Conservation (phyloP, 2,888 invertebrate species). For the Oscheius myriophilus region DNA sequence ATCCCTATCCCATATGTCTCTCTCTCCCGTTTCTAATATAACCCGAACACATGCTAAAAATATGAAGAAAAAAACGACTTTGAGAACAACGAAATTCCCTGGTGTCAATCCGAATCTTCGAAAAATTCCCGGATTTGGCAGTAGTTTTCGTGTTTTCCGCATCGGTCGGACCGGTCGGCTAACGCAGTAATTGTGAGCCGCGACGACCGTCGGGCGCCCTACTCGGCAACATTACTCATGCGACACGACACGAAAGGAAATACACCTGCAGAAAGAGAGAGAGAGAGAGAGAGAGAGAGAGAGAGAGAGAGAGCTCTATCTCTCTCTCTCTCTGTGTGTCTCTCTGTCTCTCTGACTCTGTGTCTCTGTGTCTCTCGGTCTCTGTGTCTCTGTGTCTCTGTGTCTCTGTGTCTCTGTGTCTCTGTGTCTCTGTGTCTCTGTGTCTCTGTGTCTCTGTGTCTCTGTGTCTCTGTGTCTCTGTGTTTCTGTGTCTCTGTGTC, state of each 20-base stretch:
- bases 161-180: conserved; percentile 22
- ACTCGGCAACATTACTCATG: conserved; percentile 3
- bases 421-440: neutral
- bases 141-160: conserved; percentile 11
- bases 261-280: no score
- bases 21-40: no score
- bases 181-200: conserved; percentile 30
- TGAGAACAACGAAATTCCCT: neutral
- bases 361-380: neutral
- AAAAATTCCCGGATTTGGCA: conserved; percentile 6
- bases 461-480: neutral
- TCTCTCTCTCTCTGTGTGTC: neutral
- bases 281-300: no score
- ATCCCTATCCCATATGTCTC: neutral
- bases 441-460: neutral
- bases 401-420: neutral
- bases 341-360: neutral
- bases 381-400: neutral
- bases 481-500: neutral
- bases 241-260: neutral
- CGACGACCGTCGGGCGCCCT: conserved; percentile 9
- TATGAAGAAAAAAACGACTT: no score
- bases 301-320: no score
- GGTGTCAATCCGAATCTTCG: neutral
- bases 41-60: neutral